Evolutionary conservation across 2,888 invertebrate genomes (phyloP), one percentile per base, ranked within the genome.

Genomic region (Tanytarsus gracilentus): DNA sequence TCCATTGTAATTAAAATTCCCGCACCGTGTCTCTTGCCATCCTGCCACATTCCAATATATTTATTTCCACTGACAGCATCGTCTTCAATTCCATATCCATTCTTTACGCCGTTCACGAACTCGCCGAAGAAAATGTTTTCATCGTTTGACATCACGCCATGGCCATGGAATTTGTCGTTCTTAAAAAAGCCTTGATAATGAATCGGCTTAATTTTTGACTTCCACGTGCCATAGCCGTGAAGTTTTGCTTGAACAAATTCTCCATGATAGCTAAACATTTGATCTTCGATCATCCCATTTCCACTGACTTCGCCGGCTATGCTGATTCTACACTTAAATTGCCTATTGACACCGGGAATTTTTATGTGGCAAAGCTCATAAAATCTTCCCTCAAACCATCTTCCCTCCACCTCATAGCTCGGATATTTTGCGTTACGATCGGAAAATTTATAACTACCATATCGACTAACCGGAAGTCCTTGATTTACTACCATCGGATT

Each of bases 61-160:
- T 93, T 92, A 71, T 92, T 90, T 2, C 92, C 91, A 66, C 83
- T 86, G 25, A 84, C 79, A 53, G 89, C 86, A 67, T 92, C 87
- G 68, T 93, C 91, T 78, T 90, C 83, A 1, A 94, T 88, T 0
- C 93, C 93, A 67, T 94, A 94, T 0, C 94, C 94, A 65, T 85
- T 83, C 65, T 84, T 85, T 2, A 79, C 79, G 18, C 92, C 91
- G 55, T 77, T 77, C 11, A 79, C 77, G 86, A 92, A 94, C 68
- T 92, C 91, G 0, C 94, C 94, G n/a, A 92, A 87, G 69, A 93
- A 94, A 61, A 84, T 85, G 68, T 87, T 87, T 64, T 85, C 84
- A 21, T 90, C 89, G 68, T 87, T 86, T 62, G 84, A 85, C 63
- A 86, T 79, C 61, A 86, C 82, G 0, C 94, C 94, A 68, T 93